Conservation (phyloP, 2,113 vertebrate species). For the Antigone vipio region DNA sequence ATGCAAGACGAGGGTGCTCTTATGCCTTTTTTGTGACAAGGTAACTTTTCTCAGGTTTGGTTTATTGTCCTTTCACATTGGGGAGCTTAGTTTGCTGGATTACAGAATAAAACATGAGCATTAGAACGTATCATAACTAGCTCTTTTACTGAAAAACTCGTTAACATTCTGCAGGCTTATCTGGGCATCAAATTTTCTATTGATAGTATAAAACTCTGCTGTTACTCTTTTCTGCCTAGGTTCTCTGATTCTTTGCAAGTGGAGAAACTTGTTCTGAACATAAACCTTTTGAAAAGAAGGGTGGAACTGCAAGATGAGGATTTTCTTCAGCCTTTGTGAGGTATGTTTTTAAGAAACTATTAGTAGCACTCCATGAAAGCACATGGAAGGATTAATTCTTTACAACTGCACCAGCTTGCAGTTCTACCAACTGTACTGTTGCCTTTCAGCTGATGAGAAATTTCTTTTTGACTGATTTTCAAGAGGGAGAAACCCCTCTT, state of each 20-base stretch:
- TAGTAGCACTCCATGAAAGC: neutral
- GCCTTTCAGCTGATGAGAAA: neutral
- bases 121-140: neutral
- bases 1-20: neutral
- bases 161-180: neutral
- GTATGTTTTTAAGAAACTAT: neutral
- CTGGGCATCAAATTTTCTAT: neutral
- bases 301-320: neutral
- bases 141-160: neutral
- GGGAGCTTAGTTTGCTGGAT: neutral
- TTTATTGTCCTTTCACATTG: neutral
- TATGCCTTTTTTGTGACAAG: neutral
- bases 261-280: neutral
- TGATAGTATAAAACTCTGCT: neutral
- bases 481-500: neutral
- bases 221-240: neutral
- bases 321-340: neutral
- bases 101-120: neutral
- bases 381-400: neutral
- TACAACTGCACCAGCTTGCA: neutral
- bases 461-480: neutral
- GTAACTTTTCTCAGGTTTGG: neutral
- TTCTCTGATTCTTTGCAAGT: neutral
- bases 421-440: neutral
- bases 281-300: neutral